Conservation (phyloP, 2,888 invertebrate genomes). For the Diloba caeruleocephala region DNA sequence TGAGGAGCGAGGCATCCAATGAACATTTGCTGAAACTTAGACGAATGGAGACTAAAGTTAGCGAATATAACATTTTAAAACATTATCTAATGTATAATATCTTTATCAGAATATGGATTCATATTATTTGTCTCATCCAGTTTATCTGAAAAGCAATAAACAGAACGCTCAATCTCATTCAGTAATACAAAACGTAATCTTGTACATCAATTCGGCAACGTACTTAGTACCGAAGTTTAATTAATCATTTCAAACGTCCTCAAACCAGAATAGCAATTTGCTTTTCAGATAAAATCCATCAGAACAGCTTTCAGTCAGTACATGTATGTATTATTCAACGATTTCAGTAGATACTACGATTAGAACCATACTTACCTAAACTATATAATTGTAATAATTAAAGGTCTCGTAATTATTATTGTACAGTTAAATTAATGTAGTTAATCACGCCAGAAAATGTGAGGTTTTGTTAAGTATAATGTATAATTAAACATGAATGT, state of each 20-base stretch:
- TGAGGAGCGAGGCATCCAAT: conserved; percentile 65
- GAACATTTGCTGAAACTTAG: conserved; percentile 63
- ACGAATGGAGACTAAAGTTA: conserved; percentile 63
- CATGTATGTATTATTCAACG: conserved; percentile 70
- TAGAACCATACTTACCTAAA: conserved; percentile 81
- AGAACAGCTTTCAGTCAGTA: conserved; percentile 53
- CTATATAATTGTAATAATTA: conserved; percentile 83
- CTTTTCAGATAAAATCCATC: conserved; percentile 66
- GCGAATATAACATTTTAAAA: conserved; percentile 55
- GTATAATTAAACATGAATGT: conserved; percentile 87
- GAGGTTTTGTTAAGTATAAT: conserved; percentile 87
- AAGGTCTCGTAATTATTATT: conserved; percentile 88
- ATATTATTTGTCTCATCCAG: conserved; percentile 49
- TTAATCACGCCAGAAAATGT: conserved; percentile 86
- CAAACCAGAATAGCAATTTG: conserved; percentile 48
- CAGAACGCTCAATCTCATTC: conserved; percentile 37
- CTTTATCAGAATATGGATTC: conserved; percentile 44
- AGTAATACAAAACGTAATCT: conserved; percentile 27
- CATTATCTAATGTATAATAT: conserved; percentile 49
- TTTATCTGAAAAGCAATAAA: conserved; percentile 68
- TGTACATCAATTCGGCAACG: conserved; percentile 59
- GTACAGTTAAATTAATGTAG: conserved; percentile 89
- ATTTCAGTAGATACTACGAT: conserved; percentile 76
- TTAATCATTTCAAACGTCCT: conserved; percentile 31
- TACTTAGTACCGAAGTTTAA: conserved; percentile 63